Percentiles rank a stretch among this genome's conserved stretches.
These are phyloP conservation scores for Cetoscarus ocellatus DNA, from an alignment of 2,797 vertebrate species.

Conservation along the genomic window DNA sequence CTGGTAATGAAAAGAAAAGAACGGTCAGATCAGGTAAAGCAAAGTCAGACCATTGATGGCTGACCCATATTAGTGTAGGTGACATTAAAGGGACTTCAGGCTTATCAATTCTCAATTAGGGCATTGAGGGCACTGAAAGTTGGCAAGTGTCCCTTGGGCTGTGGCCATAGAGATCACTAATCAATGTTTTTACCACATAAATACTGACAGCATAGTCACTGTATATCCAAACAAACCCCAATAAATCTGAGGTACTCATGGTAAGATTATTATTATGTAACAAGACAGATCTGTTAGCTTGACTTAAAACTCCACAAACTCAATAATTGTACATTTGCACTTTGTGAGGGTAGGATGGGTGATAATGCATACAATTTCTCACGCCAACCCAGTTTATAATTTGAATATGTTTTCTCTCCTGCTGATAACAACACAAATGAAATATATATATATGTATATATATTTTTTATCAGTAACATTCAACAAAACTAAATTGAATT, in stretches of 20 bases:
- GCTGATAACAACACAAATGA: no score
- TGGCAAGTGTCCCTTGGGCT: slow-evolving; percentile 44
- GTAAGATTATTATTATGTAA: no score
- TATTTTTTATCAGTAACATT: no score
- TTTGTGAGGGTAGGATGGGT: no score
- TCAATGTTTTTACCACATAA: slow-evolving; percentile 28
- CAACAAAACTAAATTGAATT: no score
- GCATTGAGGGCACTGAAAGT: slow-evolving; percentile 37
- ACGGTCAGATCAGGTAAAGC: slow-evolving; percentile 21
- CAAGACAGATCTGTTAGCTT: no score
- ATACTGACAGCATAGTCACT: slow-evolving; percentile 3
- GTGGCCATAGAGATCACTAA: slow-evolving; percentile 45
- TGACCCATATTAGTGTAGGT: slow-evolving; percentile 47
- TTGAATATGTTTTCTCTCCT: no score
- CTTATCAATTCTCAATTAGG: background rate
- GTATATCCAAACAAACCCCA: slow-evolving; percentile 20
- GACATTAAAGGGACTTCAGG: slow-evolving; percentile 40
- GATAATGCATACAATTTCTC: no score
- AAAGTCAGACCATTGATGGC: slow-evolving; percentile 41
- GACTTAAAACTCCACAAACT: no score
- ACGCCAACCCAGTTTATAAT: no score
- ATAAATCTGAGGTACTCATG: slow-evolving; percentile 6
- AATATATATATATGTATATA: no score
- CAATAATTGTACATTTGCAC: no score
- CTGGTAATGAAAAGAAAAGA: slow-evolving; percentile 19